Percentiles rank a stretch among this genome's conserved stretches.
Conservation (phyloP, 2,888 invertebrate species). For the Metellina segmentata region DNA sequence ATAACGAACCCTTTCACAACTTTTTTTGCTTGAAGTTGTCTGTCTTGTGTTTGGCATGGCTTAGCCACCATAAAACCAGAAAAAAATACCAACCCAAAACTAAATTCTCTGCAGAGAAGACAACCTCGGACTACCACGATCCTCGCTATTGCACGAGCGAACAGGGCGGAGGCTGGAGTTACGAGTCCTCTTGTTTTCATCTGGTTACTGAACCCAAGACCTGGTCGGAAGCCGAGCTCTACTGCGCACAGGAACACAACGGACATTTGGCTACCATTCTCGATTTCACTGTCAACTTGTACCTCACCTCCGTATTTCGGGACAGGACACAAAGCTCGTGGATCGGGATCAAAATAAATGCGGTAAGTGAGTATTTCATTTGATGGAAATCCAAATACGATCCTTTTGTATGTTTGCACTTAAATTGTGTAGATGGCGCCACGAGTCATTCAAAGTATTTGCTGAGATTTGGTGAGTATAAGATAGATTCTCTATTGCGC, state of each 20-base stretch:
- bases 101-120: neutral
- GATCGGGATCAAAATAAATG: constrained; percentile 56
- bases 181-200: constrained; percentile 36
- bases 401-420: neutral
- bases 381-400: neutral
- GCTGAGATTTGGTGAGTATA: too few species aligned
- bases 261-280: constrained; percentile 58
- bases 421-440: neutral
- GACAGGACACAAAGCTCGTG: neutral
- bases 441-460: neutral
- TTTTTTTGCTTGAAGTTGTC: too few species aligned
- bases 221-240: constrained; percentile 46
- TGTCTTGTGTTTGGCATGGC: too few species aligned
- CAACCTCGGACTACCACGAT: neutral
- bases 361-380: neutral
- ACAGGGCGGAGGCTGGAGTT: constrained; percentile 29
- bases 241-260: constrained; percentile 8
- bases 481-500: too few species aligned
- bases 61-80: too few species aligned
- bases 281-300: constrained; percentile 25
- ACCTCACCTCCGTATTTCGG: constrained; percentile 28
- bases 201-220: neutral
- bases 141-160: constrained; percentile 11
- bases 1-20: too few species aligned
- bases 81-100: too few species aligned